Evolutionary conservation across 2,888 invertebrate genomes (phyloP).

Genomic region (Sarcophaga caerulescens): DNA sequence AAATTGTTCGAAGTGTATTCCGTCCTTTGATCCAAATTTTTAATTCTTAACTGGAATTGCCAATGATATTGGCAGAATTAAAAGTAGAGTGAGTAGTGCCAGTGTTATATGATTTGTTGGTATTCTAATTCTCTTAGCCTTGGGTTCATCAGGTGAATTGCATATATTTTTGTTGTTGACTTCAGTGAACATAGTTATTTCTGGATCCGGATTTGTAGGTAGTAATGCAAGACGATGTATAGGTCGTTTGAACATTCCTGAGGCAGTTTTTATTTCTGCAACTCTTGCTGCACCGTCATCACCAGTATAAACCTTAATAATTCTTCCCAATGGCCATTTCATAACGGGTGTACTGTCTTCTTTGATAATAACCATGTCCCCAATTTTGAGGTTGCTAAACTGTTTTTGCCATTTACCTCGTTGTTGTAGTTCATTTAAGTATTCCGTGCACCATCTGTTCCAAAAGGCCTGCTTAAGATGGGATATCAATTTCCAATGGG

Average conservation of each 20-base stretch:
- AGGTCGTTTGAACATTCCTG: too few species aligned
- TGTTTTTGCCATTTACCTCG: too few species aligned
- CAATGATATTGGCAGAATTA: neutral
- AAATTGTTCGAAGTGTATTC: constrained; percentile 14
- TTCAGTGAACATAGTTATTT: too few species aligned
- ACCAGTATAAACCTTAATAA: neutral
- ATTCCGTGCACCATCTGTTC: neutral
- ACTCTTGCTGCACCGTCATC: neutral
- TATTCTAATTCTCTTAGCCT: neutral
- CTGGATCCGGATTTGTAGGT: too few species aligned
- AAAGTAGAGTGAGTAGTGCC: neutral
- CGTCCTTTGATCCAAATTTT: constrained; percentile 8
- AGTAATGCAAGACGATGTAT: too few species aligned
- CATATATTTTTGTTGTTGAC: too few species aligned
- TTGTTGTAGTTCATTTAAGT: too few species aligned
- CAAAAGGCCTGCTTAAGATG: neutral
- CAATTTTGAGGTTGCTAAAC: too few species aligned
- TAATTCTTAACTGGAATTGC: constrained; percentile 8
- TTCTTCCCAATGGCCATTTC: neutral
- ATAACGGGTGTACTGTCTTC: too few species aligned
- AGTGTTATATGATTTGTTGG: neutral
- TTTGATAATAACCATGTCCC: too few species aligned
- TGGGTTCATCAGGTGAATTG: too few species aligned
- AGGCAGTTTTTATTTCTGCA: too few species aligned
- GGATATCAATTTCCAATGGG: neutral